Evolutionary conservation across 2,888 invertebrate genomes (phyloP).

Genomic region (Sisyra terminalis): DNA sequence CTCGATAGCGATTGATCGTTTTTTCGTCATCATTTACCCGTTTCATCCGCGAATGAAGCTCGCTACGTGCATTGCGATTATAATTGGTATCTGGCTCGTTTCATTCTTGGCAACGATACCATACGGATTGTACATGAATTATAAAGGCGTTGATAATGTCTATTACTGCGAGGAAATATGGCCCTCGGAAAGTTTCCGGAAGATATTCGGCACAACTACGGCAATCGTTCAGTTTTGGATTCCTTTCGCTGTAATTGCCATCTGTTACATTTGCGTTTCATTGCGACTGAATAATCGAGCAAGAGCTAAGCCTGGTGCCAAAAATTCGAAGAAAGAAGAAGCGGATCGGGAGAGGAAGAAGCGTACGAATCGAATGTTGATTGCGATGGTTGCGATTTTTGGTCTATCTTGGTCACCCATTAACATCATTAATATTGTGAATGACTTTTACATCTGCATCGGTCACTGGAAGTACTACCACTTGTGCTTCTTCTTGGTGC

Average conservation of each 20-base stretch:
- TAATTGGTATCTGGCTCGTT: slow-evolving; percentile 80
- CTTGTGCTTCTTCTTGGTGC: slow-evolving; percentile 76
- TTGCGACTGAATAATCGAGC: slow-evolving; percentile 72
- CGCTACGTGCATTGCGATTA: slow-evolving; percentile 68
- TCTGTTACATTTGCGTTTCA: slow-evolving; percentile 88
- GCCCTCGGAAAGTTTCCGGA: slow-evolving; percentile 68
- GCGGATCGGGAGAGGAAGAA: slow-evolving; percentile 78
- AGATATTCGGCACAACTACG: slow-evolving; percentile 72
- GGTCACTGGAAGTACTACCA: slow-evolving; percentile 69
- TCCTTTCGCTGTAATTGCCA: slow-evolving; percentile 85
- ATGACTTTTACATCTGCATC: slow-evolving; percentile 60
- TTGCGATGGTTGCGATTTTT: slow-evolving; percentile 94
- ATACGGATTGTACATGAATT: slow-evolving; percentile 72
- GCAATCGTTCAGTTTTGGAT: slow-evolving; percentile 84
- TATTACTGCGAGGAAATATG: slow-evolving; percentile 74
- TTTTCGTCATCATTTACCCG: slow-evolving; percentile 93
- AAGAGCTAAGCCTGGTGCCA: slow-evolving; percentile 67
- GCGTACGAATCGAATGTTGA: slow-evolving; percentile 90
- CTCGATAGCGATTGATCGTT: slow-evolving; percentile 93
- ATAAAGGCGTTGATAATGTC: slow-evolving; percentile 25
- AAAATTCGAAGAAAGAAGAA: slow-evolving; percentile 75
- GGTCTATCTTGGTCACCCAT: slow-evolving; percentile 91
- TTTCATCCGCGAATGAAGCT: slow-evolving; percentile 86
- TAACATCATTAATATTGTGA: slow-evolving; percentile 75
- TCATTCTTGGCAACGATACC: slow-evolving; percentile 78